phyloP scores from a whole-genome alignment of 2,888 invertebrate genomes.

The Torymus aiolomorphi region DNA sequence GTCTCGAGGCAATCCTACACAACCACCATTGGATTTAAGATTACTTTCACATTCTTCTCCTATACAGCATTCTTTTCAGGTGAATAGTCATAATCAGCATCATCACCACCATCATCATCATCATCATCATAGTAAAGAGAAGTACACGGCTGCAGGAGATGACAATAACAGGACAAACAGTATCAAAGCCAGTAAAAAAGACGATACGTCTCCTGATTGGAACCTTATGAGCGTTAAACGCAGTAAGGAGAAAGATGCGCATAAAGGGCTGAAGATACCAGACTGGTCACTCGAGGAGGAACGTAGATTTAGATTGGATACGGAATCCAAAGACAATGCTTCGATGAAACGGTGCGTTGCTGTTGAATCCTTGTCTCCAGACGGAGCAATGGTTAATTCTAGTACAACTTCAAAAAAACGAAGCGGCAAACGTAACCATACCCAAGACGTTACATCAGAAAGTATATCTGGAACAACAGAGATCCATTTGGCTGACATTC shows the following conservation, averaged over 20 bases:
- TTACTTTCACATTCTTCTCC: slow-evolving; percentile 73
- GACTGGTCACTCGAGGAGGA: slow-evolving; percentile 72
- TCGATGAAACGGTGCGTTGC: slow-evolving; percentile 60
- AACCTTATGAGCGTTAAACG: slow-evolving; percentile 69
- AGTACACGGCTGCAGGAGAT: slow-evolving; percentile 57
- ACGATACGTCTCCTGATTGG: slow-evolving; percentile 68
- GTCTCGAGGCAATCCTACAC: slow-evolving; percentile 78
- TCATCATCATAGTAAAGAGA: slow-evolving; percentile 55
- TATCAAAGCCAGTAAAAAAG: slow-evolving; percentile 62
- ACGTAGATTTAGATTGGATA: slow-evolving; percentile 68
- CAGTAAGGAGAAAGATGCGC: slow-evolving; percentile 66
- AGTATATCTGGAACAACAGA: background rate
- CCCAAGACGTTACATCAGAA: slow-evolving; percentile 44
- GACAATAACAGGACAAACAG: slow-evolving; percentile 67
- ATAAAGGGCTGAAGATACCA: slow-evolving; percentile 67
- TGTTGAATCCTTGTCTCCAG: slow-evolving; percentile 60
- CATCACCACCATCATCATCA: slow-evolving; percentile 28
- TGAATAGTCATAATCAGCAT: slow-evolving; percentile 10
- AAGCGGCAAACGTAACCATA: slow-evolving; percentile 60
- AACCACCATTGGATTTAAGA: slow-evolving; percentile 81
- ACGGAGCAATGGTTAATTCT: slow-evolving; percentile 18
- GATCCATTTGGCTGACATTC: slow-evolving; percentile 9
- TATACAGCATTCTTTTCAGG: slow-evolving; percentile 67
- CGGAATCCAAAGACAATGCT: slow-evolving; percentile 67
- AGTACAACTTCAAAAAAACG: slow-evolving; percentile 54